Evolutionary conservation across 2,797 vertebrate genomes (phyloP).

Genomic region (Neosilurus hyrtlii): DNA sequence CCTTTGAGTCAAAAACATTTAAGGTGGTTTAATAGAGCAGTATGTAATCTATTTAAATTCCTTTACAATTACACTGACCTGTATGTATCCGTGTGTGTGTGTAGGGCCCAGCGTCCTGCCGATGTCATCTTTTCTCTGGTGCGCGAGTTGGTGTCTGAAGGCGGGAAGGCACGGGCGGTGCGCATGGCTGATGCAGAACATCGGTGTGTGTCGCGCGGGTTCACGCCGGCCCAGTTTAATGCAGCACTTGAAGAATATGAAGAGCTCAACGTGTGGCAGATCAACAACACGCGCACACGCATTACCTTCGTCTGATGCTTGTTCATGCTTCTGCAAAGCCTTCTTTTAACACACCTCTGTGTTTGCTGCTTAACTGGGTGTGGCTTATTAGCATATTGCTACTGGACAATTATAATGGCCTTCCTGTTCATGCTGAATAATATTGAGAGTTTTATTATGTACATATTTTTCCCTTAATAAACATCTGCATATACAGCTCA

Average conservation of each 20-base stretch:
- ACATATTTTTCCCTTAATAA: slow-evolving; percentile 31
- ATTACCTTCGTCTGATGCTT: slow-evolving; percentile 82
- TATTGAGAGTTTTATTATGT: slow-evolving; percentile 26
- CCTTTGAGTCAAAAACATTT: too few species aligned
- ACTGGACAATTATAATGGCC: neutral
- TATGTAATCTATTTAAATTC: too few species aligned
- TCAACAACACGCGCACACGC: slow-evolving; percentile 82
- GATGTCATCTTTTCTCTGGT: slow-evolving; percentile 89
- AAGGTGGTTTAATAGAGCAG: too few species aligned
- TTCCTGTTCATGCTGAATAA: neutral
- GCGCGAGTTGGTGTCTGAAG: slow-evolving; percentile 78
- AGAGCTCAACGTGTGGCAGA: slow-evolving; percentile 91
- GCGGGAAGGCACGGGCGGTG: slow-evolving; percentile 65
- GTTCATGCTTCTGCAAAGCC: neutral
- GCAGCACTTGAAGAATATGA: slow-evolving; percentile 87
- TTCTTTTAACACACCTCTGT: neutral
- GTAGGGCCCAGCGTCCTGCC: slow-evolving; percentile 80
- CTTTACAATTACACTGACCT: neutral
- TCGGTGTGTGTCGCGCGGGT: slow-evolving; percentile 84
- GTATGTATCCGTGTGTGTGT: neutral
- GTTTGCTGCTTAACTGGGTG: neutral
- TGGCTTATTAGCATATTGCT: slow-evolving; percentile 26
- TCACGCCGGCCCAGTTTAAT: slow-evolving; percentile 86
- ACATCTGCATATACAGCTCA: neutral
- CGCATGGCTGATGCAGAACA: slow-evolving; percentile 83